Evolutionary conservation across 2,888 invertebrate species (phyloP).

Genomic region (Resseliella maxima): DNA sequence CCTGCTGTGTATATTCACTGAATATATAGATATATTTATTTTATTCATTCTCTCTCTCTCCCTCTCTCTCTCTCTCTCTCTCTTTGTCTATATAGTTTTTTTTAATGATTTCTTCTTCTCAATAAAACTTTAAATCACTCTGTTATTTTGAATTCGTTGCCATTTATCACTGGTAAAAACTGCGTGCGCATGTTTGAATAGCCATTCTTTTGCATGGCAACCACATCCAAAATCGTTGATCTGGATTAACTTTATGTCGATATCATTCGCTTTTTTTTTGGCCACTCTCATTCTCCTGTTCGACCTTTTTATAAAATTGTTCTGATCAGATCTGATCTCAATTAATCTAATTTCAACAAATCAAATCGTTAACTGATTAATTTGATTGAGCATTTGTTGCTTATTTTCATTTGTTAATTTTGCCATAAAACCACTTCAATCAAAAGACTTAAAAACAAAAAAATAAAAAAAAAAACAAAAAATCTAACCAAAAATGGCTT

Average conservation of each 20-base stretch:
- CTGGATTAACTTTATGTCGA: background rate
- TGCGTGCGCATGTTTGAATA: slow-evolving; percentile 35
- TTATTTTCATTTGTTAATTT: background rate
- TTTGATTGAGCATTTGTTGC: background rate
- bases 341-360: background rate
- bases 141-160: background rate
- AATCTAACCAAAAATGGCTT: background rate
- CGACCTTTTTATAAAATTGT: background rate
- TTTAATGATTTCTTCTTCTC: background rate
- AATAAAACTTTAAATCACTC: background rate
- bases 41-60: too few species aligned
- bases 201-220: slow-evolving; percentile 22
- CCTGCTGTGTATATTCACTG: background rate
- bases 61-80: too few species aligned
- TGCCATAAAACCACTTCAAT: slow-evolving; percentile 3
- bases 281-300: too few species aligned
- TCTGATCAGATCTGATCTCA: background rate
- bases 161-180: background rate
- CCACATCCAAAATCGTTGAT: background rate
- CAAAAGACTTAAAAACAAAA: background rate
- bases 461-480: too few species aligned
- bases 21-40: background rate
- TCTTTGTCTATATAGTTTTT: too few species aligned
- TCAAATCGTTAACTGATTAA: background rate
- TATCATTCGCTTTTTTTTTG: too few species aligned